Evolutionary conservation across 2,888 invertebrate genomes (phyloP).

Genomic region (Aradus depressus): DNA sequence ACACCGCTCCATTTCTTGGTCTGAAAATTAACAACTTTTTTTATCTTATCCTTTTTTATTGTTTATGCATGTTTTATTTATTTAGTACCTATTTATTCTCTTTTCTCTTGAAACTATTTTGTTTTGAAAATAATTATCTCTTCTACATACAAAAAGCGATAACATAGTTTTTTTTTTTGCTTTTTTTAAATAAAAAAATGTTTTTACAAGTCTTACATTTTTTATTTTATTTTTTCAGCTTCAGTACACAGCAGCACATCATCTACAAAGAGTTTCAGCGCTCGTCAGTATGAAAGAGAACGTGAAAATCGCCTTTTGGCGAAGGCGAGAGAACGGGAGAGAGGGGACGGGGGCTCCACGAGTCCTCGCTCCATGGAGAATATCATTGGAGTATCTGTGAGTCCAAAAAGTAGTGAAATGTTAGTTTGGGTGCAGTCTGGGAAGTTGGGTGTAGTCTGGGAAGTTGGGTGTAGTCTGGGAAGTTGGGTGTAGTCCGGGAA

Average conservation of each 20-base stretch:
- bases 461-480: too few species aligned
- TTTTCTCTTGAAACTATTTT: too few species aligned
- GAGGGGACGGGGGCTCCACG: slow-evolving; percentile 34
- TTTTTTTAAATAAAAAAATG: background rate
- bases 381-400: slow-evolving; percentile 28
- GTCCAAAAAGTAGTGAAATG: slow-evolving; percentile 19
- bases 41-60: too few species aligned
- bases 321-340: slow-evolving; percentile 46
- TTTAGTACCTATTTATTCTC: too few species aligned
- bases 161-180: too few species aligned
- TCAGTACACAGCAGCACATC: slow-evolving; percentile 75
- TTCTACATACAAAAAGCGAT: slow-evolving; percentile 18
- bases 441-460: too few species aligned
- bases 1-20: too few species aligned
- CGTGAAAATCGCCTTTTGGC: slow-evolving; percentile 65
- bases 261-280: slow-evolving; percentile 70
- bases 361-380: slow-evolving; percentile 31
- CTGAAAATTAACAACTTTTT: too few species aligned
- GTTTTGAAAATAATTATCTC: too few species aligned
- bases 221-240: slow-evolving; percentile 43
- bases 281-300: slow-evolving; percentile 67
- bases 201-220: background rate
- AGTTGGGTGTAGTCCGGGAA: too few species aligned
- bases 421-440: too few species aligned
- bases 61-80: too few species aligned